These are phyloP conservation scores for Cecropterus lyciades DNA, from an alignment of 1,140 invertebrate genomes.

Conservation along the genomic window DNA sequence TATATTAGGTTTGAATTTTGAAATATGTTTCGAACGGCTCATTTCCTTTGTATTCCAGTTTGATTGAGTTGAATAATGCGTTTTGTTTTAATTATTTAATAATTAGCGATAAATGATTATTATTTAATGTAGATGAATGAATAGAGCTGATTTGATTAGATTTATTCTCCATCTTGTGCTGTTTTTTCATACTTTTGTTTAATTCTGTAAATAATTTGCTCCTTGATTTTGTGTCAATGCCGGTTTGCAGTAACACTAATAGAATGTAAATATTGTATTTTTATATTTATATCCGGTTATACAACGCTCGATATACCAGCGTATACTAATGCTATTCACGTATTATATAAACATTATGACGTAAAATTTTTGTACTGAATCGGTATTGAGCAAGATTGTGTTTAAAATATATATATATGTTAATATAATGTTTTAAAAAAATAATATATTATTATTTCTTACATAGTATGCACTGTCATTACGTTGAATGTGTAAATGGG, in stretches of 20 bases:
- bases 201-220: conserved; percentile 34
- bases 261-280: conserved; percentile 44
- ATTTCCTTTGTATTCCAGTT: conserved; percentile 28
- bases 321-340: conserved; percentile 31
- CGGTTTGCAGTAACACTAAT: conserved; percentile 20
- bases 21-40: conserved; percentile 3
- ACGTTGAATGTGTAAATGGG: conserved; percentile 19
- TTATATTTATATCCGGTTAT: conserved; percentile 39
- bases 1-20: conserved; percentile 11
- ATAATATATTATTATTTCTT: conserved; percentile 37
- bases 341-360: conserved; percentile 11
- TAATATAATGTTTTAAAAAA: conserved; percentile 34
- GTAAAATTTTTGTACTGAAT: conserved; percentile 17
- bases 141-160: conserved; percentile 41
- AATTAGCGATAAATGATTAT: conserved; percentile 5
- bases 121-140: conserved; percentile 31
- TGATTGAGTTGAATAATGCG: too few species aligned
- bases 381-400: conserved; percentile 30
- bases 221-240: conserved; percentile 23
- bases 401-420: conserved; percentile 27
- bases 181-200: conserved; percentile 13
- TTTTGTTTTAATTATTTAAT: conserved; percentile 27
- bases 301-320: conserved; percentile 33
- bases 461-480: conserved; percentile 19
- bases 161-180: conserved; percentile 33